phyloP scores from a whole-genome alignment of 1,140 invertebrate species.

The Danaus melanippus region DNA sequence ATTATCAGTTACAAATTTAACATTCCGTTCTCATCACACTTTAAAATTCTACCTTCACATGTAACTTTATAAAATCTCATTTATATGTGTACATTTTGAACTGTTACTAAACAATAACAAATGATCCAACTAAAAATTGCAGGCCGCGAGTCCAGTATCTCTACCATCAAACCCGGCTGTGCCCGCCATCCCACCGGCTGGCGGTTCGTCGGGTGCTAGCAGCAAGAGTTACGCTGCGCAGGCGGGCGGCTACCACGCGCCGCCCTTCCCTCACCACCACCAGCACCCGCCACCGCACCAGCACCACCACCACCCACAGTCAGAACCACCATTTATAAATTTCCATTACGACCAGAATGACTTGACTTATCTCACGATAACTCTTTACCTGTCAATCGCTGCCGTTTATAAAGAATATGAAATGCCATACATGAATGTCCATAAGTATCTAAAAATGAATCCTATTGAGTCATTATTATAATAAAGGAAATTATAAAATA shows the following conservation, averaged over 20 bases:
- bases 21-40: no score
- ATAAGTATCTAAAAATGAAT: constrained; percentile 1
- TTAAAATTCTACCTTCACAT: no score
- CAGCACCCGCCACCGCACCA: constrained; percentile 21
- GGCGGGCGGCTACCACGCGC: constrained; percentile 52
- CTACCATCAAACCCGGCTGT: constrained; percentile 7
- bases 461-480: neutral
- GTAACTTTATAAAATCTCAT: no score
- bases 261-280: constrained; percentile 48
- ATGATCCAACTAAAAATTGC: neutral
- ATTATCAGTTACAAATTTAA: no score
- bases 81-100: no score
- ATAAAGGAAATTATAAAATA: no score
- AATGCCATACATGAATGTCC: neutral
- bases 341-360: no score
- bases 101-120: no score
- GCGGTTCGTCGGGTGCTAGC: constrained; percentile 19
- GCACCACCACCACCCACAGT: constrained; percentile 19
- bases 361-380: no score
- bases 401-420: neutral
- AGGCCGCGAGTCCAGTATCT: constrained; percentile 13
- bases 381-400: neutral
- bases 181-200: constrained; percentile 11
- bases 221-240: constrained; percentile 63
- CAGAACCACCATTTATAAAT: constrained; percentile 6